phyloP scores from a whole-genome alignment of 1,140 invertebrate species.

The Cylas formicarius region DNA sequence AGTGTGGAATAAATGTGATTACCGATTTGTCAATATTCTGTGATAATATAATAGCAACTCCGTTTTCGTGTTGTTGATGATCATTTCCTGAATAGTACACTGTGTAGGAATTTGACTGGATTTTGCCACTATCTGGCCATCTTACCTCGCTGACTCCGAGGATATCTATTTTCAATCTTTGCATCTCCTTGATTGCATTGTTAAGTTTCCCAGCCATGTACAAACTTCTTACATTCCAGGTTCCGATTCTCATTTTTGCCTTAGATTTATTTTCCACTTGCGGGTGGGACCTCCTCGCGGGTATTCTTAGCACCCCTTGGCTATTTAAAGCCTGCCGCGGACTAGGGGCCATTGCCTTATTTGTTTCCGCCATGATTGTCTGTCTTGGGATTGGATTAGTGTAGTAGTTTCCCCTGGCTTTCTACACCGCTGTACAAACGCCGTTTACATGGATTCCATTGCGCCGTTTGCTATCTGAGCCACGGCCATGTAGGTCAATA shows the following conservation, averaged over 20 bases:
- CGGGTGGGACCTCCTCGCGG: too few species aligned
- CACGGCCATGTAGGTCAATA: background rate
- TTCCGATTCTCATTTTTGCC: background rate
- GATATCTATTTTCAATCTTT: conserved; percentile 7
- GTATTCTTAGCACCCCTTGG: too few species aligned
- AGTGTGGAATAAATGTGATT: conserved; percentile 3
- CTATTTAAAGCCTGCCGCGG: too few species aligned
- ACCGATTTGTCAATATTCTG: conserved; percentile 1
- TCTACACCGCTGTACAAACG: too few species aligned
- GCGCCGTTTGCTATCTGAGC: conserved; percentile 4
- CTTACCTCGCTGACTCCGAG: conserved; percentile 2
- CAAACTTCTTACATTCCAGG: conserved; percentile 11
- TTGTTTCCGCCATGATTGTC: too few species aligned
- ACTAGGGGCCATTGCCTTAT: too few species aligned
- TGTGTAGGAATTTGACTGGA: background rate
- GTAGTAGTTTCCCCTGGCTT: too few species aligned
- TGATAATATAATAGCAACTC: too few species aligned
- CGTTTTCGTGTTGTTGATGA: conserved; percentile 1
- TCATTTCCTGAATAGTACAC: conserved; percentile 12
- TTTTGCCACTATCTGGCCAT: conserved; percentile 2
- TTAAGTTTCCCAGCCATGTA: too few species aligned
- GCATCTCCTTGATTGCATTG: conserved; percentile 1
- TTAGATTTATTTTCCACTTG: conserved; percentile 9
- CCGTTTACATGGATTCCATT: background rate
- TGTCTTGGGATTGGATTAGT: too few species aligned